Evolutionary conservation across 1,140 invertebrate genomes (phyloP).

Genomic region (Propsilocerus akamusi): DNA sequence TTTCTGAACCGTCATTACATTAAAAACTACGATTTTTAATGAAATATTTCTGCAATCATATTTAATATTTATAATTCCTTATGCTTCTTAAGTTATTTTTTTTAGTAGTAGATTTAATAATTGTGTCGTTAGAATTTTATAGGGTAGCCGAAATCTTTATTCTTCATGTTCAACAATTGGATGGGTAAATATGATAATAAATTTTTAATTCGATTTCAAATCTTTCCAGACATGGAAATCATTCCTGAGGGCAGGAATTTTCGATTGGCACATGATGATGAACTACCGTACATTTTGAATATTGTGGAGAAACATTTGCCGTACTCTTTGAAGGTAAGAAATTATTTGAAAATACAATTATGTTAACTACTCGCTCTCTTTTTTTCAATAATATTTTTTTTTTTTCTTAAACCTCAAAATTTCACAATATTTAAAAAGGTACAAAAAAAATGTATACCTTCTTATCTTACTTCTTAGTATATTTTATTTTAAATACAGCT

Average conservation of each 20-base stretch:
- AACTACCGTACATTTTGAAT: conserved; percentile 57
- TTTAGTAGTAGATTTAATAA: no score
- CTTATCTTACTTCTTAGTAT: no score
- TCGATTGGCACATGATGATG: conserved; percentile 60
- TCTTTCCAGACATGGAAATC: conserved; percentile 52
- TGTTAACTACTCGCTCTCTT: no score
- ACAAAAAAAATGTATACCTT: no score
- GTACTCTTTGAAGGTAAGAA: conserved; percentile 57
- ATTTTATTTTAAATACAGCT: no score
- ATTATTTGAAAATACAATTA: no score
- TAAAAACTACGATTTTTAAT: no score
- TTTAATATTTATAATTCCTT: background rate
- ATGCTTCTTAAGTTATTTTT: background rate
- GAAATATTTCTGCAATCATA: background rate
- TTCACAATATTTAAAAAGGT: no score
- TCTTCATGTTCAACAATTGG: background rate
- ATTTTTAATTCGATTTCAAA: background rate
- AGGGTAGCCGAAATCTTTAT: background rate
- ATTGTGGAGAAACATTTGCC: conserved; percentile 55
- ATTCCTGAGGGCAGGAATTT: conserved; percentile 64
- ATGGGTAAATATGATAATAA: background rate
- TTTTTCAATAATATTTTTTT: no score
- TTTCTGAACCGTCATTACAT: no score
- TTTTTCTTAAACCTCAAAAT: background rate
- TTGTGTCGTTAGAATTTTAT: background rate